Percentiles rank a stretch among this genome's conserved stretches.
Evolutionary conservation across 23 tunicate species (phyloP).

Genomic region (Corella eumyota): DNA sequence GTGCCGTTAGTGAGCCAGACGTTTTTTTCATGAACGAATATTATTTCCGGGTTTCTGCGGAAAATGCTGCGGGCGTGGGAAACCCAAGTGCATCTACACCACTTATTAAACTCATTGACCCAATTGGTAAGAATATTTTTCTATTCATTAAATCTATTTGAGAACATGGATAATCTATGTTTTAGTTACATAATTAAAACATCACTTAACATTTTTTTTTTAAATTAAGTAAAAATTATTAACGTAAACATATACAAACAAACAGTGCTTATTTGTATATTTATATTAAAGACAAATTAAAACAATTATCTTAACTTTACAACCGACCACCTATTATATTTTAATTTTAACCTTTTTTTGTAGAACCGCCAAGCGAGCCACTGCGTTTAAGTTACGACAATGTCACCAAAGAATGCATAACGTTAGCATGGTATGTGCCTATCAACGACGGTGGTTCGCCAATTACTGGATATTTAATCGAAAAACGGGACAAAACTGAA

Average conservation of each 20-base stretch:
- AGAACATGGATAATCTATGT: too few species aligned
- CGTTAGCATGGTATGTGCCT: constrained; percentile 67
- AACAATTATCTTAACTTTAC: too few species aligned
- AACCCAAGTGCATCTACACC: constrained; percentile 28
- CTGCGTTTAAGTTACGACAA: constrained; percentile 31
- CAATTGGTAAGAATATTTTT: not conserved
- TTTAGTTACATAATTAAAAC: too few species aligned
- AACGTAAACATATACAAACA: too few species aligned
- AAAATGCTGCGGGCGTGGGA: constrained; percentile 92
- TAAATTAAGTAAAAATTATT: too few species aligned
- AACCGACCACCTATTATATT: too few species aligned
- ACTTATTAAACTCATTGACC: not conserved
- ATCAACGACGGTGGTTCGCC: constrained; percentile 74
- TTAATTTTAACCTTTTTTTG: too few species aligned
- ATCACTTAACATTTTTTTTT: too few species aligned
- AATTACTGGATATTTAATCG: constrained; percentile 67
- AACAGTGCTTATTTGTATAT: too few species aligned
- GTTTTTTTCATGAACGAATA: constrained; percentile 41
- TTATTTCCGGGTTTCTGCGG: constrained; percentile 75
- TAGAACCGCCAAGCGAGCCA: constrained; percentile 69
- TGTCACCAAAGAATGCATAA: constrained; percentile 41
- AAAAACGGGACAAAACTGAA: constrained; percentile 41
- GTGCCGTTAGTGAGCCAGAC: constrained; percentile 48
- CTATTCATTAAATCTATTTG: not conserved
- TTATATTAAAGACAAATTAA: too few species aligned